Conservation (phyloP, 2,888 invertebrate genomes). For the Lamellibrachia satsuma region DNA sequence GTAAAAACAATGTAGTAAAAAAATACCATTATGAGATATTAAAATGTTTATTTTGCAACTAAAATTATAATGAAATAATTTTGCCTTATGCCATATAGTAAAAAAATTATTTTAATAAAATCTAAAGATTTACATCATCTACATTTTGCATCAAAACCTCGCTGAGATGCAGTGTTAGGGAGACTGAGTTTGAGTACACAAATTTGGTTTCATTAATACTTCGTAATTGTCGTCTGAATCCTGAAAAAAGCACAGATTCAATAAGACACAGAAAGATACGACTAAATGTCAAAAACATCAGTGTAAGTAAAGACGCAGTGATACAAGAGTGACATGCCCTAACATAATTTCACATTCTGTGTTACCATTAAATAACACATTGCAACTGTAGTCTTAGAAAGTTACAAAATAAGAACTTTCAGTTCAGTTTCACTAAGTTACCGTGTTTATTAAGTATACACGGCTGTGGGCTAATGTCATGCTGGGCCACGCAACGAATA, state of each 20-base stretch:
- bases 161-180: not conserved
- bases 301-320: not conserved
- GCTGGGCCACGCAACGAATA: no score
- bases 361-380: no score
- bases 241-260: not conserved
- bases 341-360: no score
- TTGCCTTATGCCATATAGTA: not conserved
- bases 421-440: no score
- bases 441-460: no score
- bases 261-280: not conserved
- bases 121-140: not conserved
- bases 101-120: not conserved
- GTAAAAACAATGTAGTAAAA: not conserved
- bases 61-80: constrained; percentile 17
- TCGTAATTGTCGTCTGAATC: not conserved
- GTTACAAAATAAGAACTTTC: no score
- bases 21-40: not conserved
- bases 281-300: not conserved
- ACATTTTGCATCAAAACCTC: not conserved
- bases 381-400: no score
- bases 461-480: no score
- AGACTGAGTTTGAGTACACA: not conserved
- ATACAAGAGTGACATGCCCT: not conserved
- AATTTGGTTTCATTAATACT: not conserved
- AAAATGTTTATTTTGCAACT: not conserved